Percentiles rank a stretch among this genome's conserved stretches.
phyloP scores from a whole-genome alignment of 2,888 invertebrate genomes.

The Meteorus cinctellus region DNA sequence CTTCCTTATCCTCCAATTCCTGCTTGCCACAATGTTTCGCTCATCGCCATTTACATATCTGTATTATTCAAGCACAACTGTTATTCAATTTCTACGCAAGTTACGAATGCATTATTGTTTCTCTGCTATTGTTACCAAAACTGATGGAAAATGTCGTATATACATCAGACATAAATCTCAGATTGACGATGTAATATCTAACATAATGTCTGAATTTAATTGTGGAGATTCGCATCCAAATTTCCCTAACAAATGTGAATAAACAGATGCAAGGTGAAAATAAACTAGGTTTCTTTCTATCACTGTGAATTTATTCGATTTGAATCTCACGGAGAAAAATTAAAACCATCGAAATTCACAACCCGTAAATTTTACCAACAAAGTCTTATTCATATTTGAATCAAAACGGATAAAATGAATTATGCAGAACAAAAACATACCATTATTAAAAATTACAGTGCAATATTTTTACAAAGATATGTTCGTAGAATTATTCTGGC shows the following conservation, averaged over 20 bases:
- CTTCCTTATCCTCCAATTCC: conserved; percentile 46
- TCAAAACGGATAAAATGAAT: conserved; percentile 1
- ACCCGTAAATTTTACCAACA: too few species aligned
- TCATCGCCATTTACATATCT: conserved; percentile 68
- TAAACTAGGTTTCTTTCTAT: too few species aligned
- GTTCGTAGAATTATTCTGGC: not conserved
- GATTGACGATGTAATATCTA: not conserved
- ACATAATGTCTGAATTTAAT: not conserved
- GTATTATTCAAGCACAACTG: conserved; percentile 70
- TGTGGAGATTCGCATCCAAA: too few species aligned
- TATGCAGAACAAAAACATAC: not conserved
- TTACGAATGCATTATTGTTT: conserved; percentile 68
- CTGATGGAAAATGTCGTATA: conserved; percentile 18
- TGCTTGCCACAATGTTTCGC: conserved; percentile 42
- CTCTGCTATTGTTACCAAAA: conserved; percentile 46
- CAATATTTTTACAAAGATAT: not conserved
- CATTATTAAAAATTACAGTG: not conserved
- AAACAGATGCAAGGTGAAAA: too few species aligned
- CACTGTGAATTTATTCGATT: too few species aligned
- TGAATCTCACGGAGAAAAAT: too few species aligned
- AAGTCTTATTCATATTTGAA: not conserved
- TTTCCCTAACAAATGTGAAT: too few species aligned
- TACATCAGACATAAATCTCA: conserved; percentile 2
- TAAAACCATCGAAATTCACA: too few species aligned
- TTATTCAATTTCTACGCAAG: conserved; percentile 70